Base-by-base conservation (phyloP, 2,888 invertebrate genomes). In the Catotricha subobsoleta region DNA sequence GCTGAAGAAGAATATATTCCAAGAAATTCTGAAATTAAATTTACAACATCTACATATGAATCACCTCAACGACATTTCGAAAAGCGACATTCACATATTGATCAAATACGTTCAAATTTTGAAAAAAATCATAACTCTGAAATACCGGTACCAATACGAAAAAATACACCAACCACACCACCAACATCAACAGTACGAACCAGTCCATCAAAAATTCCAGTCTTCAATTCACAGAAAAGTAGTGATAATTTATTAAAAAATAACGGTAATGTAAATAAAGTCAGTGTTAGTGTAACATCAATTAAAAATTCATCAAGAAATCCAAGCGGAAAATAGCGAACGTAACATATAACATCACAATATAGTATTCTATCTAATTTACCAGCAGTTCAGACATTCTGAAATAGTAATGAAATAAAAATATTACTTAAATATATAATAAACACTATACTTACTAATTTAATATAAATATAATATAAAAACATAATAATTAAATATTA, bases 21-120 rank as follows among this genome's bases (percentile, higher is more conserved):
- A 23, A 57, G 68, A 51, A 68, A 68, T 55, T 66, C 69, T 45
- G 69, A 69, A 49, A 74, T 74, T 47, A 67, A 72, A 53, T 74
- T 74, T 57, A 66, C 72, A 16, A 74, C 74, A 21, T 69, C 74
- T 0, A 74, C 72, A 10, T 74, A 74, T 52, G 73, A 74, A 63
- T 65, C 67, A 48, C 66, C 67, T 3, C 30, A 31, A 16, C 34
- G 39, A 15, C 23, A 25, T 5, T 31, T 30, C 18, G 72, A 71
- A 51, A 64, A 72, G 48, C 62, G 72, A 48, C 53, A 70, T 16
- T 72, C 74, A 10, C 72, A 73, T 50, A 72, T 56, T 59, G 66
- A 66, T 49, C 52, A 62, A 33, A 48, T 66, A 23, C 55, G 64
- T n/a, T 64, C 64, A 15, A 66, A 64, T 48, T 66, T 66, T 44